These are phyloP conservation scores for Drosophila nr. perissopoda DNA, from an alignment of 2,888 invertebrate genomes.

Conservation along the genomic window DNA sequence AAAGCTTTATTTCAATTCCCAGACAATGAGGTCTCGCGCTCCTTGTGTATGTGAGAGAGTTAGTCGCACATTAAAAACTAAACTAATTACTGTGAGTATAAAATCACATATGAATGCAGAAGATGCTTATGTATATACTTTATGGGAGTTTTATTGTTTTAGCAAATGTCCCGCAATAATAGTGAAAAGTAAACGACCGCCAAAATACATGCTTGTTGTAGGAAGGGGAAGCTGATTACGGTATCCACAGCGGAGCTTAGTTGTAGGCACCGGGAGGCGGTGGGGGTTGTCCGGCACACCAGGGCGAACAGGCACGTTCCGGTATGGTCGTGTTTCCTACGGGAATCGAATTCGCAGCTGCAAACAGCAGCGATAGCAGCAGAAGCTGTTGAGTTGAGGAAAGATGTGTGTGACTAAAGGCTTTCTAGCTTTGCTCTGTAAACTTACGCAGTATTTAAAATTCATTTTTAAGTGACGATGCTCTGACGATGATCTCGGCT, in stretches of 20 bases:
- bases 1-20: slow-evolving; percentile 32
- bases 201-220: slow-evolving; percentile 3
- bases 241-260: slow-evolving; percentile 28
- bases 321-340: background rate
- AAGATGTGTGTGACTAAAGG: background rate
- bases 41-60: slow-evolving; percentile 6
- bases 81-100: slow-evolving; percentile 48
- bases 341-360: slow-evolving; percentile 16
- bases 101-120: slow-evolving; percentile 7
- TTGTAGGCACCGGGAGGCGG: slow-evolving; percentile 57
- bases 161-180: slow-evolving; percentile 60
- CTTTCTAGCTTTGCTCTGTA: background rate
- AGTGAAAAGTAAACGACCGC: slow-evolving; percentile 31
- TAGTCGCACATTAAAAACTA: slow-evolving; percentile 24
- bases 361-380: slow-evolving; percentile 51
- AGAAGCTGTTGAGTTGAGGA: slow-evolving; percentile 34
- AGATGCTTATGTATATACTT: slow-evolving; percentile 56
- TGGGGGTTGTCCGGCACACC: slow-evolving; percentile 62
- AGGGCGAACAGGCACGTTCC: slow-evolving; percentile 53
- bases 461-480: slow-evolving; percentile 21
- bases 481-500: background rate
- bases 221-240: slow-evolving; percentile 7
- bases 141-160: slow-evolving; percentile 66
- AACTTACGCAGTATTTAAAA: slow-evolving; percentile 53
- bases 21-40: slow-evolving; percentile 38